Evolutionary conservation across 2,888 invertebrate genomes (phyloP), one percentile per base, ranked within the genome.

Genomic region (Andrena bicolor): DNA sequence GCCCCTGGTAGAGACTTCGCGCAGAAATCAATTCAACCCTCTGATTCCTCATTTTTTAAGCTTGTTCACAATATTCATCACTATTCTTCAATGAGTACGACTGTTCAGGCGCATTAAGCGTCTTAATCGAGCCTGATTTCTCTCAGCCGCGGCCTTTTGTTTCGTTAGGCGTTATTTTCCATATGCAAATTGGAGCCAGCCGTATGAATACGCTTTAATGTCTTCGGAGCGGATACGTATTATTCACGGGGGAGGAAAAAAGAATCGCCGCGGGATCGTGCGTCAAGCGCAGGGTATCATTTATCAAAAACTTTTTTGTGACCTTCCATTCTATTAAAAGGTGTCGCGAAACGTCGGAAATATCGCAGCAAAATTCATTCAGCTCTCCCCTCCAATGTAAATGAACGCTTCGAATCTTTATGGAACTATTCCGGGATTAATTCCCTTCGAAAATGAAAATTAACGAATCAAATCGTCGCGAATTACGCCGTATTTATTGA

Each of bases 201-300:
- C 71, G 60, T 69, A 75, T 80, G 81, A 81, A 81, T 80, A 75
- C 81, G 81, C 51, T 80, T 80, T 75, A 81, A 80, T 65, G 60
- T 60, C 75, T 69, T 70, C 64, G 63, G 64, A 66, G 10, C 81
- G 80, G 80, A 81, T 81, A 69, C 74, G 66, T 65, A 81, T 81
- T 80, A 81, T 81, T 80, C 81, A 68, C n/a, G 51, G 56, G 48
- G 53, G 30, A n/a, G 28, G 13, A 76, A 76, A 63, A 35, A 32
- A 23, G 35, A 53, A 32, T 61, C 23, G 58, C 16, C 13, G 10
- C 48, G 30, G 77, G 41, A n/a, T 51, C 49, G 28, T 65, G 60
- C 80, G 80, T 74, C 81, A 69, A 64, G 26, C 58, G 69, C 81
- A 80, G 75, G 58, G 51, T 73, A 65, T 81, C 80, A 75, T 81